Evolutionary conservation across 2,797 vertebrate genomes (phyloP).

Genomic region (Triplophysa bombifrons): DNA sequence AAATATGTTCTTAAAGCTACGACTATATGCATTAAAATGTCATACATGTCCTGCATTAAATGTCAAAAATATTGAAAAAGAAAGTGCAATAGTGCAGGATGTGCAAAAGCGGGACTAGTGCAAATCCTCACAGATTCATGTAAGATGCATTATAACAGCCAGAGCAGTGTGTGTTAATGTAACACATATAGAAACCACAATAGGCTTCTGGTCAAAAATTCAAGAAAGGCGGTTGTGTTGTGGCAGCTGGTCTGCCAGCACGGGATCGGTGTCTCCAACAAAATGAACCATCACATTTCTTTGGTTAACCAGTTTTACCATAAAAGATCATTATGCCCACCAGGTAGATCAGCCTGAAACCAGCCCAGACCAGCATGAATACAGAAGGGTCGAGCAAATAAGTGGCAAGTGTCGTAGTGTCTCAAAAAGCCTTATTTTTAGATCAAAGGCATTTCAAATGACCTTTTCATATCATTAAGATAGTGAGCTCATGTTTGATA

Average conservation of each 20-base stretch:
- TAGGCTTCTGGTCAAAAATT: background rate
- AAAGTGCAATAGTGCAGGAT: too few relatives aligned
- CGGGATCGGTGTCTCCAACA: background rate
- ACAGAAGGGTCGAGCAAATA: background rate
- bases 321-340: background rate
- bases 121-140: too few relatives aligned
- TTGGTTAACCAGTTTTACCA: background rate
- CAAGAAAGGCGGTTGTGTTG: background rate
- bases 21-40: too few relatives aligned
- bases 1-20: too few relatives aligned
- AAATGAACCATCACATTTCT: background rate
- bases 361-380: background rate
- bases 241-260: background rate
- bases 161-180: too few relatives aligned
- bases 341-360: background rate
- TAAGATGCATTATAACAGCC: too few relatives aligned
- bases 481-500: slow-evolving; percentile 29
- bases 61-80: too few relatives aligned
- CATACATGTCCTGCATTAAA: too few relatives aligned
- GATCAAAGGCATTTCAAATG: slow-evolving; percentile 41
- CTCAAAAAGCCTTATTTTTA: slow-evolving; percentile 15
- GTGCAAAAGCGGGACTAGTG: too few relatives aligned
- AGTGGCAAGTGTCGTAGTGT: background rate
- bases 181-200: background rate
- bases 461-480: slow-evolving; percentile 28